Percentiles rank a stretch among this genome's conserved stretches.
Evolutionary conservation across 1,140 invertebrate genomes (phyloP).

Genomic region (Conus betulinus): DNA sequence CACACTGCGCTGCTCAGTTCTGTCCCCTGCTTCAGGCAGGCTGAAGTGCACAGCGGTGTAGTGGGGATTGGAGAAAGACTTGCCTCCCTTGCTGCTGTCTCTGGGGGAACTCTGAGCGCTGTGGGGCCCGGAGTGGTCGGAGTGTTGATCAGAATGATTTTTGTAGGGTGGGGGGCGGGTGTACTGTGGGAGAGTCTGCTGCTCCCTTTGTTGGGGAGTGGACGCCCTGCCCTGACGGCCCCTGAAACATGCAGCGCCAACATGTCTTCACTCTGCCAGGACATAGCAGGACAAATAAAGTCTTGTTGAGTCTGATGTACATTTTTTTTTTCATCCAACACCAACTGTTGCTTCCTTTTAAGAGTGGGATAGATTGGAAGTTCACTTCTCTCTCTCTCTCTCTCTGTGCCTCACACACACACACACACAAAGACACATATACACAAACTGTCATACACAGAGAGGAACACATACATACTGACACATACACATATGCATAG

Average conservation of each 20-base stretch:
- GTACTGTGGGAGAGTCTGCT: slow-evolving; percentile 56
- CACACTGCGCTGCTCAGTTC: neutral
- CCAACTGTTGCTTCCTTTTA: too few relatives aligned
- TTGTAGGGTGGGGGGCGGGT: slow-evolving; percentile 63
- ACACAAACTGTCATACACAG: too few relatives aligned
- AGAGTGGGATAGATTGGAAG: too few relatives aligned
- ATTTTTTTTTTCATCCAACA: too few relatives aligned
- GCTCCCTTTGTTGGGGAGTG: neutral
- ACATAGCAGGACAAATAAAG: too few relatives aligned
- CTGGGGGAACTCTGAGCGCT: neutral
- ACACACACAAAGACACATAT: too few relatives aligned
- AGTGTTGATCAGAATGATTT: neutral
- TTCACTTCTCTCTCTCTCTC: too few relatives aligned
- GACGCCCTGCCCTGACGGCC: slow-evolving; percentile 30
- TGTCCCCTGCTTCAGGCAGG: neutral
- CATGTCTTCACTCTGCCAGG: too few relatives aligned
- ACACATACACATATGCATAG: too few relatives aligned
- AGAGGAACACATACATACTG: too few relatives aligned
- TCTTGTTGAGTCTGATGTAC: too few relatives aligned
- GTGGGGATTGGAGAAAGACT: slow-evolving; percentile 28
- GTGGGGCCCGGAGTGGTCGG: neutral
- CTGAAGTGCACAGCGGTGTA: slow-evolving; percentile 21
- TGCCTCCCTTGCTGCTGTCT: neutral
- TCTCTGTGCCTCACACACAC: too few relatives aligned
- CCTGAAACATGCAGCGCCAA: slow-evolving; percentile 37